These are phyloP conservation scores for Syngnathus acus DNA, from an alignment of 2,797 vertebrate genomes.

Conservation along the genomic window DNA sequence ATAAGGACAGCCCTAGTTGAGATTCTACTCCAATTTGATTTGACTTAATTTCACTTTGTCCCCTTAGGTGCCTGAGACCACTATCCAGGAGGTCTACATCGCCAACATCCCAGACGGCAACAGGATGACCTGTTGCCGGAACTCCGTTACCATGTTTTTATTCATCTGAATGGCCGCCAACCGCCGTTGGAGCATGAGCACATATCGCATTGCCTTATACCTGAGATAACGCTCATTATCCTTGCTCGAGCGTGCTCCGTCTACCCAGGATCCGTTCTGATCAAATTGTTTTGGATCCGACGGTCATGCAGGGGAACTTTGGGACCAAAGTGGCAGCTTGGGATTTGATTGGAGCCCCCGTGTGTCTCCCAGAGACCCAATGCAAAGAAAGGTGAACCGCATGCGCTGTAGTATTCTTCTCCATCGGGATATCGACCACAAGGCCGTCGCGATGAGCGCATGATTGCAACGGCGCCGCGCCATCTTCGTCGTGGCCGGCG, in stretches of 20 bases:
- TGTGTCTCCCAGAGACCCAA: slow-evolving; percentile 18
- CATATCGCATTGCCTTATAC: slow-evolving; percentile 21
- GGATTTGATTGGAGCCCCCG: slow-evolving; percentile 6
- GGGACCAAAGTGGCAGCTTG: slow-evolving; percentile 17
- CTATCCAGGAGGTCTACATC: background rate
- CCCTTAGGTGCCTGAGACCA: background rate
- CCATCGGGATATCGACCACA: slow-evolving; percentile 15
- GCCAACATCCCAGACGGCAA: background rate
- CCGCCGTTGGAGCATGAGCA: background rate
- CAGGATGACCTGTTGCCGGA: background rate
- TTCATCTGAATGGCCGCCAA: slow-evolving; percentile 2
- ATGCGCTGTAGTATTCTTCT: slow-evolving; percentile 29
- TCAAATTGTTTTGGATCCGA: slow-evolving; percentile 7
- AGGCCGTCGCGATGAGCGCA: slow-evolving; percentile 44
- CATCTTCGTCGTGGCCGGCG: slow-evolving; percentile 54
- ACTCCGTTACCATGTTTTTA: background rate
- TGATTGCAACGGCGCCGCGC: slow-evolving; percentile 52
- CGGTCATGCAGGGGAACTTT: slow-evolving; percentile 36
- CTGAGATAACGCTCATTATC: slow-evolving; percentile 10
- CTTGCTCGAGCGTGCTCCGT: background rate
- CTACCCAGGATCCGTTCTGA: background rate
- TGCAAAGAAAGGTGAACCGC: slow-evolving; percentile 24
- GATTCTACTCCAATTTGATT: background rate
- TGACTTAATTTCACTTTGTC: background rate
- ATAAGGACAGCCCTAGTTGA: background rate